Base-by-base conservation (phyloP, 1,140 invertebrate genomes). In the Mizuhopecten yessoensis region DNA sequence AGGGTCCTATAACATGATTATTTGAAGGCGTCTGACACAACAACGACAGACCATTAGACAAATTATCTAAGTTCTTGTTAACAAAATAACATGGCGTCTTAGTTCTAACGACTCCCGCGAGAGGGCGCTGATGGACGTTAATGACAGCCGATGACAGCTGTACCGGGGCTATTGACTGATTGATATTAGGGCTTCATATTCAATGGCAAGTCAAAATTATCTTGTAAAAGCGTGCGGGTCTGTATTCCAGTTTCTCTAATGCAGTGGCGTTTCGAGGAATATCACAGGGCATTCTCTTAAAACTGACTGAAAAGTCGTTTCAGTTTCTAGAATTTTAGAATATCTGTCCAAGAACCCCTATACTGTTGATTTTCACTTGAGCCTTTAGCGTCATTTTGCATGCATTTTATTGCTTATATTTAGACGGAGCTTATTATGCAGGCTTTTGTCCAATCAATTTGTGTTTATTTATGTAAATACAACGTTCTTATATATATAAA, bases 41-140 rank as follows among this genome's bases (percentile, higher is more conserved):
- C 57, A 75, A 0, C n/a, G 57, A 75, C 57, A 75, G 23, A 75
- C 57, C 57, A 75, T 75, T 75, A 75, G 57, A 75, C 57, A 75
- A 75, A 75, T 75, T 75, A 75, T 75, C 57, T 29, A 75, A 75
- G 57, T 75, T 75, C 57, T 75, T 75, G 57, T 75, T 75, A 75
- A 75, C 57, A 75, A 75, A 75, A 75, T 75, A 75, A 75, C 57
- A 75, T 75, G 57, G 57, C 57, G 57, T 75, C 57, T 75, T 75
- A 75, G 57, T 75, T 75, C 57, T 75, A 75, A 75, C 57, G 57
- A 75, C 57, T 75, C 57, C 57, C 57, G 29, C 57, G 57, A 75
- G 57, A n/a, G 57, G 57, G 57, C 57, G 57, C 57, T 75, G 57
- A 75, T 75, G 57, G 57, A 9, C 57, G 57, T 75, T 75, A 75